Percentiles rank a stretch among this genome's conserved stretches.
Evolutionary conservation across 2,797 vertebrate genomes (phyloP).

Genomic region (Acanthopagrus latus): DNA sequence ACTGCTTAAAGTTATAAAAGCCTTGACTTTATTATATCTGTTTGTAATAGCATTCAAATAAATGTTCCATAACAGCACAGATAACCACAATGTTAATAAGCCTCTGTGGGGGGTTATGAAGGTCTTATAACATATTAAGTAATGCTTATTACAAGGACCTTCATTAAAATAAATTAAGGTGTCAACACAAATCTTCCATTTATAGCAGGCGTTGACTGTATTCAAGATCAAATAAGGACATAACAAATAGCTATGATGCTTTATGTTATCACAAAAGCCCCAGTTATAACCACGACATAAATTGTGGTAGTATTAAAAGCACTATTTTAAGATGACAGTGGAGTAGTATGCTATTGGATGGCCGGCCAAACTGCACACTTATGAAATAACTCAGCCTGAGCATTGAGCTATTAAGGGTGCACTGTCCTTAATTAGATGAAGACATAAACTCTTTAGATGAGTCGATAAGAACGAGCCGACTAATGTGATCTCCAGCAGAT

Average conservation of each 20-base stretch:
- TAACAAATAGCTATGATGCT: background rate
- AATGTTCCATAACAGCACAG: no score
- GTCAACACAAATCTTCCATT: background rate
- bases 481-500: slow-evolving; percentile 83
- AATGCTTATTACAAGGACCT: no score
- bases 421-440: slow-evolving; percentile 80
- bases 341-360: slow-evolving; percentile 34
- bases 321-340: slow-evolving; percentile 34
- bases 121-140: no score
- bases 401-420: slow-evolving; percentile 77
- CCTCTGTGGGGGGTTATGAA: no score
- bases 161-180: no score
- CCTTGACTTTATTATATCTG: no score
- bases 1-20: no score
- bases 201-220: background rate
- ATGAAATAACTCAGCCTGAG: slow-evolving; percentile 78
- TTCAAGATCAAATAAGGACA: background rate
- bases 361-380: slow-evolving; percentile 56
- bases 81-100: no score
- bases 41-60: no score
- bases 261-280: slow-evolving; percentile 9
- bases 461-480: slow-evolving; percentile 81
- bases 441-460: slow-evolving; percentile 82
- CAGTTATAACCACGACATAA: slow-evolving; percentile 2
- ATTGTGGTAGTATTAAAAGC: slow-evolving; percentile 16